Evolutionary conservation across 2,888 invertebrate species (phyloP).

Genomic region (Ophion obscuratus): DNA sequence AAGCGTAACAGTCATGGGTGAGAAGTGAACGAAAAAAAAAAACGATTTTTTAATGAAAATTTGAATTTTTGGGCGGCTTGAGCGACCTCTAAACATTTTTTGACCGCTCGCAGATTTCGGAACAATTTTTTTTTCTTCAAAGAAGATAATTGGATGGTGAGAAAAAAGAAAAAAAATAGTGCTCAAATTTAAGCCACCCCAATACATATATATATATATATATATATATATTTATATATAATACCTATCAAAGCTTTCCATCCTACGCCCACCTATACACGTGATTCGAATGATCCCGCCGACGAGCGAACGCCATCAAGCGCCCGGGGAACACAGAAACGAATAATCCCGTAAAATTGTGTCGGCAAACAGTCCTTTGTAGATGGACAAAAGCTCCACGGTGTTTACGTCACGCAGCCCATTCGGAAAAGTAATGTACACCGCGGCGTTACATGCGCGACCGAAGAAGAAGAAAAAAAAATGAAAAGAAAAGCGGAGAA

Average conservation of each 20-base stretch:
- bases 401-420: constrained; percentile 83
- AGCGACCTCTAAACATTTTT: too few species aligned
- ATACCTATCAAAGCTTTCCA: background rate
- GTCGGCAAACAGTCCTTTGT: constrained; percentile 83
- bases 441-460: constrained; percentile 74
- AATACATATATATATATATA: too few species aligned
- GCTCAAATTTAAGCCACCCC: too few species aligned
- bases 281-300: constrained; percentile 10
- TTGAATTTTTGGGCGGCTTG: too few species aligned
- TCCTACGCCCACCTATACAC: background rate
- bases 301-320: constrained; percentile 14
- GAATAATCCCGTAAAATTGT: constrained; percentile 81
- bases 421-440: constrained; percentile 84
- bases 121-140: too few species aligned
- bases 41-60: too few species aligned
- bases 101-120: too few species aligned
- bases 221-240: too few species aligned
- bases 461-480: constrained; percentile 47
- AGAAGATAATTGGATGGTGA: too few species aligned
- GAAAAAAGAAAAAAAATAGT: too few species aligned
- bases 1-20: too few species aligned
- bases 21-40: too few species aligned
- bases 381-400: constrained; percentile 73
- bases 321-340: constrained; percentile 24
- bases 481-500: constrained; percentile 21